Conservation (phyloP, 2,888 invertebrate genomes). For the Drepana falcataria region DNA sequence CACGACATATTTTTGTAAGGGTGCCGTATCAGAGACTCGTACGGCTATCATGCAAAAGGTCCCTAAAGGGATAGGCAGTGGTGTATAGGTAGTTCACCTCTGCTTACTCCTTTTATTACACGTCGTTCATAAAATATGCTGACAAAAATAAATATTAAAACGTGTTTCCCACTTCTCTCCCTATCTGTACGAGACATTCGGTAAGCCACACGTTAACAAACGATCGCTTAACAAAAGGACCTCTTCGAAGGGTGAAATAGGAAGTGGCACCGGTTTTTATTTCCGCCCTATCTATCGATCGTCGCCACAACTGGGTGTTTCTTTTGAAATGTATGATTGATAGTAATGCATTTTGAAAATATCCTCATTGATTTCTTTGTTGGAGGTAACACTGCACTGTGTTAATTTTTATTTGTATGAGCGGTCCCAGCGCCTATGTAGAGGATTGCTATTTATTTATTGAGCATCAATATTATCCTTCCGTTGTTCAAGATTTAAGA, state of each 20-base stretch:
- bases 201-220: slow-evolving; percentile 10
- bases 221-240: slow-evolving; percentile 21
- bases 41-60: no score
- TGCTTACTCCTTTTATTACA: no score
- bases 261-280: slow-evolving; percentile 68
- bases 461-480: neutral
- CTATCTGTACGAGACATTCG: neutral
- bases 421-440: no score
- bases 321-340: slow-evolving; percentile 62
- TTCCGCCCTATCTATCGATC: slow-evolving; percentile 64
- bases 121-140: no score
- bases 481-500: no score
- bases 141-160: neutral
- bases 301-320: slow-evolving; percentile 57
- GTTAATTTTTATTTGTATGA: neutral
- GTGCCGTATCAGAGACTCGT: no score
- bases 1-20: no score
- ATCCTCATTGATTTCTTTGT: slow-evolving; percentile 27
- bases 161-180: neutral
- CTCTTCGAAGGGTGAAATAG: slow-evolving; percentile 48
- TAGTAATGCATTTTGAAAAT: slow-evolving; percentile 42
- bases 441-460: neutral
- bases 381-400: neutral
- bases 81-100: no score
- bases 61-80: no score